Evolutionary conservation across 2,797 vertebrate species (phyloP).

Genomic region (Cirrhinus molitorella): DNA sequence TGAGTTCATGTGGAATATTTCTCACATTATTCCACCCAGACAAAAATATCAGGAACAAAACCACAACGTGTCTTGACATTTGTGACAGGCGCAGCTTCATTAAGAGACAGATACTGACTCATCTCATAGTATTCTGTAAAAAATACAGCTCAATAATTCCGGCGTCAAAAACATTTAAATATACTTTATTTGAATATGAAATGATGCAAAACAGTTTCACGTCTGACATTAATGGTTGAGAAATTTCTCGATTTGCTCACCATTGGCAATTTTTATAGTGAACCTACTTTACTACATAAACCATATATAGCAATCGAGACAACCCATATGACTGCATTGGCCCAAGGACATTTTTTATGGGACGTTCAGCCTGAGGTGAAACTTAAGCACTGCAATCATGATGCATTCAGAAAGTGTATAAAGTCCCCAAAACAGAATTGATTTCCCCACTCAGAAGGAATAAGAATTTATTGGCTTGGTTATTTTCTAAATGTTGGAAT

Average conservation of each 20-base stretch:
- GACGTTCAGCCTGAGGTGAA: slow-evolving; percentile 27
- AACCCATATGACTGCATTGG: background rate
- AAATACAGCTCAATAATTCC: background rate
- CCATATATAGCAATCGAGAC: slow-evolving; percentile 3
- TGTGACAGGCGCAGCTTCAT: background rate
- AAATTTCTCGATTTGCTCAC: too few relatives aligned
- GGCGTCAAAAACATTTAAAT: background rate
- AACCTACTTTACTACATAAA: slow-evolving; percentile 12
- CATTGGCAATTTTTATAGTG: background rate
- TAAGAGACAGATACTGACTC: background rate
- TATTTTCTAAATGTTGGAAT: slow-evolving; percentile 55
- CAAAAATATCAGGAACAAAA: background rate
- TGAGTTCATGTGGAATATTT: background rate
- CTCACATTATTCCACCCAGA: background rate
- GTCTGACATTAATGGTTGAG: background rate
- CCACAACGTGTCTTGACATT: slow-evolving; percentile 4
- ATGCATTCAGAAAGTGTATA: slow-evolving; percentile 31
- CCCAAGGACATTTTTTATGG: slow-evolving; percentile 33
- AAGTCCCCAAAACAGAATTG: slow-evolving; percentile 46
- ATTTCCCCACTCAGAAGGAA: slow-evolving; percentile 50
- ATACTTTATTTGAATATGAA: slow-evolving; percentile 8
- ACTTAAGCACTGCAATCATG: slow-evolving; percentile 30
- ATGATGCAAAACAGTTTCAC: background rate
- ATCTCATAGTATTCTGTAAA: background rate
- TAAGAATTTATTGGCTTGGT: slow-evolving; percentile 46